phyloP scores from a whole-genome alignment of 2,797 vertebrate species.

The Girardinus metallicus region DNA sequence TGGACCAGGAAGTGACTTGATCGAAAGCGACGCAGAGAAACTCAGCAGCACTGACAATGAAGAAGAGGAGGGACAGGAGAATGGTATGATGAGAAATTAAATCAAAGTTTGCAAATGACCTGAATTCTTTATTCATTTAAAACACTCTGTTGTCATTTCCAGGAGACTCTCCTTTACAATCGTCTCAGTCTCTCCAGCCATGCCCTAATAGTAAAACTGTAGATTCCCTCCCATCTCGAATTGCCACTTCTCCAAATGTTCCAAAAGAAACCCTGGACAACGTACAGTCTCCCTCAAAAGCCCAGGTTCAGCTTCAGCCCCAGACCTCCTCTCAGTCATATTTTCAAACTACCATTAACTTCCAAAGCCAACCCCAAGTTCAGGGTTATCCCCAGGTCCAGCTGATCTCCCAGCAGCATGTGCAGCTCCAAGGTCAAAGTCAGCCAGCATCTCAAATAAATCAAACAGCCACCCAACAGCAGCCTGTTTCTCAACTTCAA shows the following conservation, averaged over 20 bases:
- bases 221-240: constrained; percentile 49
- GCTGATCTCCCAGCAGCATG: constrained; percentile 49
- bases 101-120: not conserved
- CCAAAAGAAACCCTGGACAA: constrained; percentile 46
- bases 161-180: constrained; percentile 60
- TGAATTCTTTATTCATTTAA: not conserved
- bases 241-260: constrained; percentile 46
- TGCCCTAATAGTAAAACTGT: constrained; percentile 45
- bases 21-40: constrained; percentile 94
- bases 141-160: constrained; percentile 25
- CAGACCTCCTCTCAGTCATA: constrained; percentile 44
- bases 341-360: constrained; percentile 39
- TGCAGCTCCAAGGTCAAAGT: constrained; percentile 43
- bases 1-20: constrained; percentile 81
- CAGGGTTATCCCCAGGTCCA: constrained; percentile 43
- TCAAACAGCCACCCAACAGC: constrained; percentile 47
- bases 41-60: constrained; percentile 95
- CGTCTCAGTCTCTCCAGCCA: constrained; percentile 58
- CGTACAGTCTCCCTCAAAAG: constrained; percentile 37
- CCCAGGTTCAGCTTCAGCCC: constrained; percentile 51
- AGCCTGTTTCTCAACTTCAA: constrained; percentile 43
- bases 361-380: constrained; percentile 40
- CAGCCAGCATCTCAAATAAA: constrained; percentile 52
- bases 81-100: constrained; percentile 77
- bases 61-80: constrained; percentile 85